phyloP scores from a whole-genome alignment of 2,797 vertebrate species.

The Poliocrania exsul region DNA sequence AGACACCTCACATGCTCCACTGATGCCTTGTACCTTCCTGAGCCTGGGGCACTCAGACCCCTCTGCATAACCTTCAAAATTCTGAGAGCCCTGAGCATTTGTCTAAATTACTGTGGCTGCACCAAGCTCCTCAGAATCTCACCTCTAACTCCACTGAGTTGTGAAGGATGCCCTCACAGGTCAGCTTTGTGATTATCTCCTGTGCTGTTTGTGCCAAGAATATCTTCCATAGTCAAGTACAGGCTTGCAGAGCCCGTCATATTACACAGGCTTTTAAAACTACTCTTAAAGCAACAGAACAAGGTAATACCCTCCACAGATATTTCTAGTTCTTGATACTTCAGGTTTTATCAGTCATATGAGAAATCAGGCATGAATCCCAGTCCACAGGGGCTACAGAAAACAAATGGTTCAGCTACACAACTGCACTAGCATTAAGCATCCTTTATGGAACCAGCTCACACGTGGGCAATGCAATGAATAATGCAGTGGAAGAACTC shows the following conservation, averaged over 20 bases:
- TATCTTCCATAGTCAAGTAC: neutral
- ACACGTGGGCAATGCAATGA: neutral
- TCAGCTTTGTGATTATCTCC: constrained; percentile 8
- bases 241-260: neutral
- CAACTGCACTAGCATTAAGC: neutral
- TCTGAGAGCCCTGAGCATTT: neutral
- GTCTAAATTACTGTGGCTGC: neutral
- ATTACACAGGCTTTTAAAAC: neutral
- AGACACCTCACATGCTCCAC: neutral
- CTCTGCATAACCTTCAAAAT: neutral
- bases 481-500: neutral
- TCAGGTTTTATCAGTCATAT: neutral
- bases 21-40: neutral
- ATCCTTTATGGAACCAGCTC: neutral
- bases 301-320: neutral
- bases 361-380: neutral
- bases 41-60: neutral
- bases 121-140: neutral
- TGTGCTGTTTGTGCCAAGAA: neutral
- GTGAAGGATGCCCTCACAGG: constrained; percentile 17
- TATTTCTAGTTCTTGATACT: neutral
- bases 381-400: neutral
- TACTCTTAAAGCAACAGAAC: neutral
- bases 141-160: neutral
- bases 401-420: neutral